A percentile compares a stretch with the other conserved stretches of the same genome.
These are phyloP conservation scores for Terrapene triunguis DNA, from an alignment of 2,113 vertebrate species.

Conservation along the genomic window DNA sequence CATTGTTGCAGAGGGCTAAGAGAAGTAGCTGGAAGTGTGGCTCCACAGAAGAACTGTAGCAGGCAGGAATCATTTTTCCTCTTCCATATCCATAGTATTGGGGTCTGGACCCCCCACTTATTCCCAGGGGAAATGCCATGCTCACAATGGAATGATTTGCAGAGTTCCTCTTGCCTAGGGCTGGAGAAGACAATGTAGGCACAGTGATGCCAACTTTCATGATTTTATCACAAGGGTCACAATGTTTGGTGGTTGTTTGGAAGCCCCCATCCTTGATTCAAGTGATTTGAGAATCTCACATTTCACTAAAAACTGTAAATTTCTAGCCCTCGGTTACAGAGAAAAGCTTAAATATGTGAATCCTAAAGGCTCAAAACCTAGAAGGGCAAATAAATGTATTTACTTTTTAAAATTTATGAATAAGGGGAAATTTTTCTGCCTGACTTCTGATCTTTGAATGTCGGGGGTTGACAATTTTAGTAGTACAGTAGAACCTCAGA, in stretches of 20 bases:
- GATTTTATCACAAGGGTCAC: neutral
- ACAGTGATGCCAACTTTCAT: neutral
- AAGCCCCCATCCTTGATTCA: neutral
- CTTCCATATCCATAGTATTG: rapidly evolving
- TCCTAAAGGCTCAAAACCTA: neutral
- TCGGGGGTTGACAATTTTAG: neutral
- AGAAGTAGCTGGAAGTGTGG: neutral
- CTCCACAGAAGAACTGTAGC: neutral
- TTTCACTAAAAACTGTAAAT: neutral
- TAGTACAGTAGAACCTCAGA: too few relatives aligned
- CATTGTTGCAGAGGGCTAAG: rapidly evolving
- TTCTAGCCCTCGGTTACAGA: neutral
- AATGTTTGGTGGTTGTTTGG: neutral
- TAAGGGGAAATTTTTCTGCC: neutral
- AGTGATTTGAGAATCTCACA: neutral
- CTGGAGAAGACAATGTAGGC: neutral
- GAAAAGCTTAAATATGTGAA: neutral
- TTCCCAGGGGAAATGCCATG: neutral
- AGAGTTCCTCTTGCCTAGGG: neutral
- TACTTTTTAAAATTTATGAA: neutral
- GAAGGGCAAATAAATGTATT: neutral
- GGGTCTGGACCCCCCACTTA: neutral
- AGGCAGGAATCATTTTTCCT: neutral
- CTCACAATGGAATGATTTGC: neutral
- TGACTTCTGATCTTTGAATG: neutral